These are phyloP conservation scores for Chlorops oryzae DNA, from an alignment of 1,140 invertebrate genomes.

Conservation along the genomic window DNA sequence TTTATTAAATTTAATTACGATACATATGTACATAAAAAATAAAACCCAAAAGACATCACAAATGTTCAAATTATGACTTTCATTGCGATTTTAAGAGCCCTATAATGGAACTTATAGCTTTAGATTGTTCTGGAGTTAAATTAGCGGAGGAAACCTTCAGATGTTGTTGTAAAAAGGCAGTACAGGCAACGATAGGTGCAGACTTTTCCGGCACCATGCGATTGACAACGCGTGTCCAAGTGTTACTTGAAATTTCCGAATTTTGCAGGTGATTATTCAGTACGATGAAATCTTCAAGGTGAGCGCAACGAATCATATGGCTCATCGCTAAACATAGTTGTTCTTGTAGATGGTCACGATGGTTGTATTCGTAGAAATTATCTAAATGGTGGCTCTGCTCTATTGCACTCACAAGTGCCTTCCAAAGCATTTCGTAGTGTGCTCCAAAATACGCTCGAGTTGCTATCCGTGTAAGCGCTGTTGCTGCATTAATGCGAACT, in stretches of 20 bases:
- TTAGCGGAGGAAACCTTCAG: no score
- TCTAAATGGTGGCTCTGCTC: conserved; percentile 68
- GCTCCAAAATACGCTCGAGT: conserved; percentile 56
- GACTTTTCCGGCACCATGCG: conserved; percentile 41
- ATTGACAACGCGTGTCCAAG: conserved; percentile 36
- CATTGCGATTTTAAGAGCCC: no score
- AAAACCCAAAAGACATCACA: no score
- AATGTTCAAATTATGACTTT: no score
- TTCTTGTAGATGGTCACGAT: conserved; percentile 67
- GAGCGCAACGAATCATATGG: conserved; percentile 28
- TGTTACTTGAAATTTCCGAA: conserved; percentile 28
- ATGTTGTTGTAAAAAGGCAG: conserved; percentile 16
- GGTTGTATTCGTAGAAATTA: conserved; percentile 73
- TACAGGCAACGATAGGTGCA: conserved; percentile 34
- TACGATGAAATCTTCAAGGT: conserved; percentile 21
- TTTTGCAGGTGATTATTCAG: conserved; percentile 17
- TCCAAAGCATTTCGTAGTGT: conserved; percentile 60
- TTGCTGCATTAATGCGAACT: conserved; percentile 73
- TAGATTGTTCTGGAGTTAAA: no score
- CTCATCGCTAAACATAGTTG: conserved; percentile 45
- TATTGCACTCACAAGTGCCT: conserved; percentile 60
- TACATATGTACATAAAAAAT: no score
- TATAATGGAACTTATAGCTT: no score
- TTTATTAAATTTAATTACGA: no score
- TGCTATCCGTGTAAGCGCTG: conserved; percentile 60